These are phyloP conservation scores for Hofmannophila pseudospretella DNA, from an alignment of 2,888 invertebrate genomes.

Conservation along the genomic window DNA sequence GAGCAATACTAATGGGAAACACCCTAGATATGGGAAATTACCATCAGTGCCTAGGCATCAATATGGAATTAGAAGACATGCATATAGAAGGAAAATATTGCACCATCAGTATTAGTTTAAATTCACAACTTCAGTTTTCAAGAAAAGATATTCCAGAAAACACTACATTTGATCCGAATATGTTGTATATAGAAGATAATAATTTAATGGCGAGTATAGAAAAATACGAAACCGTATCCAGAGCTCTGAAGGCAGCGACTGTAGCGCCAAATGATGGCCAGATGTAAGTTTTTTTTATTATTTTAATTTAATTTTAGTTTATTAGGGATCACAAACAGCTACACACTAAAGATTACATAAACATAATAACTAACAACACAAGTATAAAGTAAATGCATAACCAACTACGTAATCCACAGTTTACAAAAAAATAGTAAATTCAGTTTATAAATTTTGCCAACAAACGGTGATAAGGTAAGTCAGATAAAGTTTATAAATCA, in stretches of 20 bases:
- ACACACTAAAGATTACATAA: too few relatives aligned
- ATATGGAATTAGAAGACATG: conserved; percentile 16
- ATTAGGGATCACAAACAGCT: too few relatives aligned
- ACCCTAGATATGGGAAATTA: conserved; percentile 37
- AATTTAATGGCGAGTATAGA: not conserved
- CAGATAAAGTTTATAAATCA: too few relatives aligned
- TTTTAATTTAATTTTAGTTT: too few relatives aligned
- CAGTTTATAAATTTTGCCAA: too few relatives aligned
- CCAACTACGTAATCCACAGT: too few relatives aligned
- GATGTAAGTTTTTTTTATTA: not conserved
- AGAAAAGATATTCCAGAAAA: not conserved
- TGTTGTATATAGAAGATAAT: not conserved
- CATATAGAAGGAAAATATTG: conserved; percentile 45
- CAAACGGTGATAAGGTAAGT: too few relatives aligned
- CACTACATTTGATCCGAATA: not conserved
- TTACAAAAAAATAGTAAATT: too few relatives aligned
- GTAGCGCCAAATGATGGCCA: not conserved
- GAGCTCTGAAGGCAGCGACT: not conserved
- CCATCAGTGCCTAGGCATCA: conserved; percentile 34
- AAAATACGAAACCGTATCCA: not conserved
- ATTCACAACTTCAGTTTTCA: too few relatives aligned
- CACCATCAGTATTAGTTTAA: conserved; percentile 19
- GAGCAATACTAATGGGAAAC: conserved; percentile 28
- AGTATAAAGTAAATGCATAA: too few relatives aligned
- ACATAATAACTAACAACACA: too few relatives aligned